Base-by-base conservation (phyloP, 1,140 invertebrate species). In the Helicoverpa zea region DNA sequence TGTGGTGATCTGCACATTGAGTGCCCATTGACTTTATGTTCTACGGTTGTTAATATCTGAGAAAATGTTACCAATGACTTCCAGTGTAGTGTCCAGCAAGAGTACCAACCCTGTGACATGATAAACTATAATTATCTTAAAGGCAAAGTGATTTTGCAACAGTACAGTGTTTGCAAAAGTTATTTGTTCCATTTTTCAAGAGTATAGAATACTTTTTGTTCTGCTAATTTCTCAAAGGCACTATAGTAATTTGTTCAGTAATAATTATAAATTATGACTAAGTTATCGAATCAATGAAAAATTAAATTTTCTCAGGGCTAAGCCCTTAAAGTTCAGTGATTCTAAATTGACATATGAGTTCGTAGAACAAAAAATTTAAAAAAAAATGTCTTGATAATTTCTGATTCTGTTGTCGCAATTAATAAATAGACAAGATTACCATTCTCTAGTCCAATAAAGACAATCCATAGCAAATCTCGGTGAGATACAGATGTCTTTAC, bases 371-470 rank as follows among this genome's bases (percentile, higher is more conserved):
- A 84, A 83, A 79, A 85, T 84, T 83, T 85, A 81, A 74, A 52
- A 77, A 86, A 86, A 82, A 76, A 82, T 43, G 78, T 79, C 80
- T 82, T 81, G 82, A 77, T 14, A 80, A 81, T 83, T 59, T 86
- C 83, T 83, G 81, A 66, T 87, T 89, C 82, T 85, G 86, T 84
- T 81, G 76, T 88, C 83, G 80, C 85, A 83, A 82, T 29, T 16
- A 83, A 81, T 83, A 66, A 68, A 87, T 89, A 89, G 82, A 89
- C 83, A 85, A 83, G 91, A 89, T 93, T 92, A 94, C 92, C 91
- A 91, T 86, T 89, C 87, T 94, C 91, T 94, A 94, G 92, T 94
- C 92, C 88, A 89, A 84, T 85, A 88, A 92, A 94, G 87, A 93
- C 88, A 89, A 88, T 87, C 88, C 85, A 86, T 81, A 79, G 74